Evolutionary conservation across 2,797 vertebrate species (phyloP).

Genomic region (Hirundo rustica): DNA sequence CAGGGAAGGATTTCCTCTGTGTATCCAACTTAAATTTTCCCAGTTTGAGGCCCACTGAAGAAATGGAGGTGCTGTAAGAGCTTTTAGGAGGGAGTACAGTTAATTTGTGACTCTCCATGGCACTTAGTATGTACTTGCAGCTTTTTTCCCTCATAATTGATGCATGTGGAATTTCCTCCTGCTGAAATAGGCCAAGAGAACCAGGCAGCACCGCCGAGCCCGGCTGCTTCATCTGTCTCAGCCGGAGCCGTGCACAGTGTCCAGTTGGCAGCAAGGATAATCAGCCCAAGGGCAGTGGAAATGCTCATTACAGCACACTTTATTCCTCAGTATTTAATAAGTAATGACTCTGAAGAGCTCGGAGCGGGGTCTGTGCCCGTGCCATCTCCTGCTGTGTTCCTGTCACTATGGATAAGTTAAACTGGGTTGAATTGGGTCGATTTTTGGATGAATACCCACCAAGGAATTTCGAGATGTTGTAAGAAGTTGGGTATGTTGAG

Average conservation of each 20-base stretch:
- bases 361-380: conserved; percentile 30
- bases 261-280: conserved; percentile 81
- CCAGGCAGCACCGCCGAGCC: conserved; percentile 75
- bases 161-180: conserved; percentile 56
- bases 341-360: conserved; percentile 46
- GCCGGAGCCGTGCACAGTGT: conserved; percentile 71
- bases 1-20: neutral
- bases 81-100: neutral
- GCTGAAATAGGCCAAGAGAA: conserved; percentile 77
- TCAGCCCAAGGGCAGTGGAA: conserved; percentile 36
- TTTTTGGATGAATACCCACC: conserved; percentile 46
- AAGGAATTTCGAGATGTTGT: neutral
- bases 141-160: neutral
- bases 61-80: neutral
- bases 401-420: conserved; percentile 44
- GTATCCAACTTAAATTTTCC: neutral
- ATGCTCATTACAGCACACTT: conserved; percentile 11
- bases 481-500: neutral
- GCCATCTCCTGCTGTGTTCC: conserved; percentile 30
- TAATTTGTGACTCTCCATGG: neutral
- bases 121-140: neutral
- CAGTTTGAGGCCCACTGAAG: neutral
- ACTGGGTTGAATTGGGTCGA: neutral
- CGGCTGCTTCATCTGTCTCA: conserved; percentile 80
- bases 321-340: conserved; percentile 33